phyloP scores from a whole-genome alignment of 2,888 invertebrate species.

The Pseudeuparius sepicola region DNA sequence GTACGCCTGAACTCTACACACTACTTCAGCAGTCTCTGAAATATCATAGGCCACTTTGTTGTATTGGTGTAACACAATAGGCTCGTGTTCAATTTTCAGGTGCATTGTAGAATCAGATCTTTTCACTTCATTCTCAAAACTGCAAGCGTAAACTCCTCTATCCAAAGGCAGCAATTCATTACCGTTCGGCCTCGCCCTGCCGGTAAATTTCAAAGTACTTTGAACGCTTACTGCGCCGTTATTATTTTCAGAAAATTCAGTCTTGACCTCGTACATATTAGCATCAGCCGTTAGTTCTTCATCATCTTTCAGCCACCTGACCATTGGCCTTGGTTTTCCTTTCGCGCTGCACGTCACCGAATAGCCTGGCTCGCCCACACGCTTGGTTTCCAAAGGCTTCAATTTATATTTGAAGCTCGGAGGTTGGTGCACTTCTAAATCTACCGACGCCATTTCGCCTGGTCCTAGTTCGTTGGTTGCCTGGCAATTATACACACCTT shows the following conservation, averaged over 20 bases:
- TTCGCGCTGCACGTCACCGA: constrained; percentile 75
- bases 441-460: constrained; percentile 74
- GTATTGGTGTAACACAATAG: constrained; percentile 75
- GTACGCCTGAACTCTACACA: constrained; percentile 83
- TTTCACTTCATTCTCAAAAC: constrained; percentile 83
- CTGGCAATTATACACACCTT: constrained; percentile 87
- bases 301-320: constrained; percentile 81
- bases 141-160: constrained; percentile 78
- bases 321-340: constrained; percentile 76
- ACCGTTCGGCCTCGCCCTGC: constrained; percentile 63
- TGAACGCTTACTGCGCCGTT: constrained; percentile 75
- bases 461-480: constrained; percentile 83
- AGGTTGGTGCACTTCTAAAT: constrained; percentile 78
- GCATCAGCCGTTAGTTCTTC: constrained; percentile 66
- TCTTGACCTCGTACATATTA: constrained; percentile 72
- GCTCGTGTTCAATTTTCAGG: constrained; percentile 83
- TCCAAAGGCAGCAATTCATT: constrained; percentile 75
- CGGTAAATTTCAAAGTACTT: constrained; percentile 70
- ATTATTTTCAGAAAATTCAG: constrained; percentile 64
- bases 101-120: constrained; percentile 83
- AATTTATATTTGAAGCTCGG: constrained; percentile 76
- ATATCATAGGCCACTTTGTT: constrained; percentile 82
- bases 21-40: constrained; percentile 74
- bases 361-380: constrained; percentile 70
- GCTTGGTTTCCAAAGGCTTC: constrained; percentile 70